Evolutionary conservation across 2,888 invertebrate genomes (phyloP).

Genomic region (Gymnocheta viridis): DNA sequence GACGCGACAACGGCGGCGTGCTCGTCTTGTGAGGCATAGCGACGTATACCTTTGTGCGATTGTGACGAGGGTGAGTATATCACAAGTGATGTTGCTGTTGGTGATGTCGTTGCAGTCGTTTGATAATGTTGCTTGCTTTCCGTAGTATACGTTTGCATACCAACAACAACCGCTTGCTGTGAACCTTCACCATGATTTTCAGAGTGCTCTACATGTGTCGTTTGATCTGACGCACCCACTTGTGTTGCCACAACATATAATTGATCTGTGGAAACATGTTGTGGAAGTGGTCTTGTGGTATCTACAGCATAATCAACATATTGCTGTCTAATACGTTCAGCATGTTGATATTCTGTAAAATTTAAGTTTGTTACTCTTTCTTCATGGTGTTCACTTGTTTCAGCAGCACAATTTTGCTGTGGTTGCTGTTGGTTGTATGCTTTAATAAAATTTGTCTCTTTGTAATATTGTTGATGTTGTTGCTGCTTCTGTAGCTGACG

Average conservation of each 20-base stretch:
- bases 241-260: slow-evolving; percentile 17
- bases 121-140: slow-evolving; percentile 70
- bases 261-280: slow-evolving; percentile 44
- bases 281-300: background rate
- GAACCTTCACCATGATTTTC: slow-evolving; percentile 27
- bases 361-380: slow-evolving; percentile 16
- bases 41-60: slow-evolving; percentile 77
- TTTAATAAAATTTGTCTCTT: slow-evolving; percentile 48
- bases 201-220: background rate
- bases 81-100: slow-evolving; percentile 79
- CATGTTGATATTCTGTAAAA: slow-evolving; percentile 50
- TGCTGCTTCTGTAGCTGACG: slow-evolving; percentile 73
- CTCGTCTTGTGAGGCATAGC: slow-evolving; percentile 73
- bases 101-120: slow-evolving; percentile 71
- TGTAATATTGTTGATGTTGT: slow-evolving; percentile 54
- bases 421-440: slow-evolving; percentile 62
- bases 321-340: slow-evolving; percentile 33
- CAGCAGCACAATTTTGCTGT: slow-evolving; percentile 55
- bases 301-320: slow-evolving; percentile 35
- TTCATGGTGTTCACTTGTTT: slow-evolving; percentile 42
- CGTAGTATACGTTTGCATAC: slow-evolving; percentile 71
- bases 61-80: slow-evolving; percentile 78
- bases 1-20: slow-evolving; percentile 63
- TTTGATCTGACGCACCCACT: background rate
- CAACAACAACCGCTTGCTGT: slow-evolving; percentile 49